phyloP scores from a whole-genome alignment of 23 tunicate genomes.

The Diplosoma virens region DNA sequence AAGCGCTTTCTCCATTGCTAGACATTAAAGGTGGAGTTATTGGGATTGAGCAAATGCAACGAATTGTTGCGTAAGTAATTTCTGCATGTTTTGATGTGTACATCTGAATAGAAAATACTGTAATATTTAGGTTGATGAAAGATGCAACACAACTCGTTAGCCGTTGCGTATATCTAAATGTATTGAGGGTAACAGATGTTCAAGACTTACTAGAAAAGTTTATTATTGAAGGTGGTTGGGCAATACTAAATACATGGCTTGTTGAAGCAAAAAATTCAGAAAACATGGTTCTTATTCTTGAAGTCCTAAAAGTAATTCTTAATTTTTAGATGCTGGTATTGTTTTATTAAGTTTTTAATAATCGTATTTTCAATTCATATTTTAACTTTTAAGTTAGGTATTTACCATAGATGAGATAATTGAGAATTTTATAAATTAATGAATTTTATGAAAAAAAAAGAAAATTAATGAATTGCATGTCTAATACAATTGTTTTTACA shows the following conservation, averaged over 20 bases:
- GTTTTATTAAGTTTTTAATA: not conserved
- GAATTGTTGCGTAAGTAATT: slow-evolving; percentile 45
- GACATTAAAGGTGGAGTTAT: slow-evolving; percentile 52
- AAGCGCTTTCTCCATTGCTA: slow-evolving; percentile 55
- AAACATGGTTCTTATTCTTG: slow-evolving; percentile 57
- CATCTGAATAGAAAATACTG: not conserved
- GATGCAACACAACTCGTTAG: slow-evolving; percentile 55
- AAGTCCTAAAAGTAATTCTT: slow-evolving; percentile 65
- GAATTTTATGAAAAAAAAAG: too few relatives aligned
- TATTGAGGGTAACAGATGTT: slow-evolving; percentile 54
- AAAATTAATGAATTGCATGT: too few relatives aligned
- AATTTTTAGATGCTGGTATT: not conserved
- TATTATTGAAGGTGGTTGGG: slow-evolving; percentile 80
- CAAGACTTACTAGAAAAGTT: slow-evolving; percentile 51
- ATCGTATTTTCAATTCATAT: not conserved
- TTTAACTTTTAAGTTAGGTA: too few relatives aligned
- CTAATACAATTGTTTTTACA: too few relatives aligned
- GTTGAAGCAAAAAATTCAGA: slow-evolving; percentile 74
- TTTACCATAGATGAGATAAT: too few relatives aligned
- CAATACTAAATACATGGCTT: slow-evolving; percentile 62
- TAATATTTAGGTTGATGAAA: slow-evolving; percentile 54
- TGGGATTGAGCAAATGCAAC: slow-evolving; percentile 45
- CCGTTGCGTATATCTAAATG: slow-evolving; percentile 80
- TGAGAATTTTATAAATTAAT: too few relatives aligned
- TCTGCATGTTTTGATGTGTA: not conserved